Conservation (phyloP, 2,113 vertebrate species). For the Gymnocephalus cernua region DNA sequence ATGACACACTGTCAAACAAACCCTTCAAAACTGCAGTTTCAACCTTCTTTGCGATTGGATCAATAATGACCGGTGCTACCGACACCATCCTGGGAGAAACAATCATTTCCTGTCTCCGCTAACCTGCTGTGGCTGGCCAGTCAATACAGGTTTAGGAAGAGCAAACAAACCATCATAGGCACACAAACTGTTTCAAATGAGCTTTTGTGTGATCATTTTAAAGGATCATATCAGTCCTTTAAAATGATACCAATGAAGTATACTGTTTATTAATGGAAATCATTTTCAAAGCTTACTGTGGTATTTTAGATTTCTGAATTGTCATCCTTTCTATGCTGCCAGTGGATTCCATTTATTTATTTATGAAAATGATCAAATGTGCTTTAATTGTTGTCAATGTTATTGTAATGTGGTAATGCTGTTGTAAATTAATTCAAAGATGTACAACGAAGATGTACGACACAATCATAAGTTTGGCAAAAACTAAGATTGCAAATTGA, state of each 20-base stretch:
- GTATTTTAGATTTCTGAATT: constrained; percentile 1
- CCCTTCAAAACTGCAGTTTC: constrained; percentile 13
- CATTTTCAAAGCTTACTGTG: constrained; percentile 14
- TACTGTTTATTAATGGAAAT: not conserved
- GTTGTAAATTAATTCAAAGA: constrained; percentile 6
- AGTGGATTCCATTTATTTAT: constrained; percentile 21
- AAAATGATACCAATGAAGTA: not conserved
- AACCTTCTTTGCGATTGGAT: constrained; percentile 45
- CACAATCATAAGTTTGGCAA: not conserved
- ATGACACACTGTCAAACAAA: constrained; percentile 36
- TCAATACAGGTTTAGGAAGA: constrained; percentile 67
- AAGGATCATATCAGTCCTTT: not conserved
- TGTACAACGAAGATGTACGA: not conserved
- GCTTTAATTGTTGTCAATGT: constrained; percentile 34
- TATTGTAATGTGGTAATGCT: not conserved
- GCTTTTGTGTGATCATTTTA: constrained; percentile 24
- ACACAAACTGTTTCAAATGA: not conserved
- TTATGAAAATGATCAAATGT: constrained; percentile 1
- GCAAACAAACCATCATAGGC: constrained; percentile 47
- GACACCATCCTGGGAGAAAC: constrained; percentile 60
- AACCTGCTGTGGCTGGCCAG: constrained; percentile 62
- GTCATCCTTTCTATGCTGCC: not conserved
- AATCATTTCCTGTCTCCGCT: constrained; percentile 67
- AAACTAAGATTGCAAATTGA: not conserved
- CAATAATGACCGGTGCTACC: constrained; percentile 57